Percentiles rank a stretch among this genome's conserved stretches.
These are phyloP conservation scores for Sciurus niger DNA, from an alignment of 2,113 vertebrate species.

Conservation along the genomic window DNA sequence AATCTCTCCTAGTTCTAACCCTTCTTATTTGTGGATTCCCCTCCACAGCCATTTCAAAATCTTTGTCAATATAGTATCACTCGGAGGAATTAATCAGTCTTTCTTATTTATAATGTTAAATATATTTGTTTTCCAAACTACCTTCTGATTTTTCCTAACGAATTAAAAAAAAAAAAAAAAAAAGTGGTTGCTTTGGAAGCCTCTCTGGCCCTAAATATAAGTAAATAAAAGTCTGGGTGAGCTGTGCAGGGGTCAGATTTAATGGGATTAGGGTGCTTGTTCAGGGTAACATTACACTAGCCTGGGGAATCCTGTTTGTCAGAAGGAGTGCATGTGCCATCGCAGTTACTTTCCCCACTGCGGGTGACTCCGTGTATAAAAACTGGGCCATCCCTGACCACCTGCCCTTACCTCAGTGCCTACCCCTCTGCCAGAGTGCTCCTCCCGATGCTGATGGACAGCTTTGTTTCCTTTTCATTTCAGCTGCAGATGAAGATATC, in stretches of 20 bases:
- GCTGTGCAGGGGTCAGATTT: constrained; percentile 74
- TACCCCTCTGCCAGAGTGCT: constrained; percentile 62
- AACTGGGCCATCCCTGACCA: constrained; percentile 45
- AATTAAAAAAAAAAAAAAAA: neutral
- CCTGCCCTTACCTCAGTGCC: constrained; percentile 67
- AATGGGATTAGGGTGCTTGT: constrained; percentile 84
- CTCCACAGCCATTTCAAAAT: neutral
- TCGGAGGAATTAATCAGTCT: neutral
- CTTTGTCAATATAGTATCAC: neutral
- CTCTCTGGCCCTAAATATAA: constrained; percentile 63
- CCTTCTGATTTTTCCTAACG: constrained; percentile 34
- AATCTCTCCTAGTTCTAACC: neutral
- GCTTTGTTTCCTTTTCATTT: constrained; percentile 84
- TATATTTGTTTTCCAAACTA: constrained; percentile 61
- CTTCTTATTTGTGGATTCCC: constrained; percentile 57
- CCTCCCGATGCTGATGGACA: constrained; percentile 78
- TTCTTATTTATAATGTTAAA: constrained; percentile 10
- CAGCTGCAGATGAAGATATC: constrained; percentile 96
- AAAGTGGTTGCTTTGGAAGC: constrained; percentile 64
- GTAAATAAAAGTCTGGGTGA: constrained; percentile 78
- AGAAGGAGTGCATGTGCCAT: neutral
- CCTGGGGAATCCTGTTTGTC: constrained; percentile 74
- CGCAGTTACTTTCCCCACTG: constrained; percentile 18
- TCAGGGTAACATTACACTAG: constrained; percentile 77
- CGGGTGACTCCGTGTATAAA: constrained; percentile 27